Percentiles rank a stretch among this genome's conserved stretches.
phyloP scores from a whole-genome alignment of 2,888 invertebrate species.

The Tolmerus cingulatus region DNA sequence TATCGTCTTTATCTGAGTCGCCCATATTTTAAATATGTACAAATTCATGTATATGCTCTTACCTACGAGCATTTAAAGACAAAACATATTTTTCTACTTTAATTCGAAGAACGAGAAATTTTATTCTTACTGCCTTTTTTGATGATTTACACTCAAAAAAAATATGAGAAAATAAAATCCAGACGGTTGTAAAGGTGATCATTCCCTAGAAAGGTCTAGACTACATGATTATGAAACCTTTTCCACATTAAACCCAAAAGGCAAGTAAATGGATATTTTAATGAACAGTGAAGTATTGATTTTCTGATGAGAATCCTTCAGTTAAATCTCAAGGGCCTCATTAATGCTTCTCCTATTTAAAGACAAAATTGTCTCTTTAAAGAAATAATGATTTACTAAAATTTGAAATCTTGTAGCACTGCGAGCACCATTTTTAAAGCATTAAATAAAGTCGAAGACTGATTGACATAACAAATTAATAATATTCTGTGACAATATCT shows the following conservation, averaged over 20 bases:
- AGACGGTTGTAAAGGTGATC: background rate
- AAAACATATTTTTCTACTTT: too few species aligned
- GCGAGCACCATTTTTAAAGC: too few species aligned
- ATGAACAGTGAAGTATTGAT: background rate
- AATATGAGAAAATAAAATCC: background rate
- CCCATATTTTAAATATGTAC: too few species aligned
- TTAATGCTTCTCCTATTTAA: background rate
- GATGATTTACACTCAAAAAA: background rate
- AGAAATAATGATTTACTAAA: background rate
- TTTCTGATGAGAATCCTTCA: background rate
- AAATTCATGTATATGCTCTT: too few species aligned
- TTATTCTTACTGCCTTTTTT: background rate
- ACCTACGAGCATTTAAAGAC: too few species aligned
- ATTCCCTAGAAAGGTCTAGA: background rate
- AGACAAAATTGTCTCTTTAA: background rate
- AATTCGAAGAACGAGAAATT: background rate
- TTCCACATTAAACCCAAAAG: background rate
- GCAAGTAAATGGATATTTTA: background rate
- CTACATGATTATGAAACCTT: background rate
- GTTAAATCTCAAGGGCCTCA: background rate
- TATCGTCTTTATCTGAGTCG: too few species aligned
- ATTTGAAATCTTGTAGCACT: background rate
- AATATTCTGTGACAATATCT: background rate
- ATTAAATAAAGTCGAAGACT: background rate
- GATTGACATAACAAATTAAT: background rate